Conservation (phyloP, 2,888 invertebrate species). For the Ashinkailepas kermadecensis region DNA sequence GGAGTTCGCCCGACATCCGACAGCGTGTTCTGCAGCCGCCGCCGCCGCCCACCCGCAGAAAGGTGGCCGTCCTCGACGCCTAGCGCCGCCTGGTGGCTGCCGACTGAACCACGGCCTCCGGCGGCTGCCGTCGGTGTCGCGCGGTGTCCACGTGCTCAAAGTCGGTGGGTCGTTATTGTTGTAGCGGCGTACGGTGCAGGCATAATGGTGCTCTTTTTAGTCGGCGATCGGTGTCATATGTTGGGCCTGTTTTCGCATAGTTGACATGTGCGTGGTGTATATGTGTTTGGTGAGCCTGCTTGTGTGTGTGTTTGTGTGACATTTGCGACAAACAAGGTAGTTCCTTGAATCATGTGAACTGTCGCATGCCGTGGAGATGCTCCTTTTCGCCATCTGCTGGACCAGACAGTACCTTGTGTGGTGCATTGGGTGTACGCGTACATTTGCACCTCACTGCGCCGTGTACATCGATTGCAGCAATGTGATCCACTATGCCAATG, state of each 20-base stretch:
- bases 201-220: slow-evolving; percentile 1
- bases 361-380: too few relatives aligned
- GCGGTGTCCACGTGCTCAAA: neutral
- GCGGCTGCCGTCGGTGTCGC: neutral
- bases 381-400: too few relatives aligned
- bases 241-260: neutral
- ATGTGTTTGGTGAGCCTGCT: neutral
- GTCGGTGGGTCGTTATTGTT: neutral
- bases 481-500: too few relatives aligned
- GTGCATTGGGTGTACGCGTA: too few relatives aligned
- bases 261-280: neutral
- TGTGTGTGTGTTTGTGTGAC: neutral
- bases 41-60: slow-evolving; percentile 16
- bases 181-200: neutral
- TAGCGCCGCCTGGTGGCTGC: neutral
- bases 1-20: slow-evolving; percentile 6
- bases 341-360: too few relatives aligned
- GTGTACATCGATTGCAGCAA: too few relatives aligned
- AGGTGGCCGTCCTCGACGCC: slow-evolving; percentile 7
- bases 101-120: neutral
- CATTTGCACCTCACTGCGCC: too few relatives aligned
- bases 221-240: neutral
- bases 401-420: too few relatives aligned
- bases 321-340: too few relatives aligned
- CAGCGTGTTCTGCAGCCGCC: slow-evolving; percentile 11